phyloP scores from a whole-genome alignment of 1,140 invertebrate genomes.

The Tetramorium parvispinum region DNA sequence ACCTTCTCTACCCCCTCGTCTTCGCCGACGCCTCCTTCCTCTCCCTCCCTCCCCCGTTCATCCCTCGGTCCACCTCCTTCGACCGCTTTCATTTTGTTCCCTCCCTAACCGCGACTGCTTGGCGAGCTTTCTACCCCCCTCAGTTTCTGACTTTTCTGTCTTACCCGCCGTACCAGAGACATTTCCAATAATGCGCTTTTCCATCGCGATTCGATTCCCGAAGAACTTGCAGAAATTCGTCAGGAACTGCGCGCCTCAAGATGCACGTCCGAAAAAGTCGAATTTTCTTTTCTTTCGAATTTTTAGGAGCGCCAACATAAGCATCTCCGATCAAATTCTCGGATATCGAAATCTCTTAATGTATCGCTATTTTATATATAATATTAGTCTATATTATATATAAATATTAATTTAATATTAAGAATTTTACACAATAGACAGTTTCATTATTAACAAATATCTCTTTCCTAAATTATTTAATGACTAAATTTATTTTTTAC shows the following conservation, averaged over 20 bases:
- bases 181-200: constrained; percentile 62
- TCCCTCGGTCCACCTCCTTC: constrained; percentile 54
- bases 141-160: constrained; percentile 56
- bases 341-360: background rate
- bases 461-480: background rate
- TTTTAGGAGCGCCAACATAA: background rate
- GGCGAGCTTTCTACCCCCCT: constrained; percentile 26
- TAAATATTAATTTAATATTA: background rate
- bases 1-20: constrained; percentile 43
- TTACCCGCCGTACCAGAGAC: constrained; percentile 43
- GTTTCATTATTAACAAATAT: background rate
- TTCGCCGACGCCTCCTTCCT: constrained; percentile 46
- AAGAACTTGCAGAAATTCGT: constrained; percentile 38
- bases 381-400: too few species aligned
- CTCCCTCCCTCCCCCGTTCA: too few species aligned
- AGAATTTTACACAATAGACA: background rate
- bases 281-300: background rate
- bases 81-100: constrained; percentile 65
- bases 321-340: background rate
- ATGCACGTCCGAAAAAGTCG: background rate
- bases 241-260: background rate
- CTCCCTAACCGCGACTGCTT: constrained; percentile 1
- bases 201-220: constrained; percentile 50
- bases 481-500: background rate
- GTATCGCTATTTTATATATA: background rate